Evolutionary conservation across 2,113 vertebrate species (phyloP), one percentile per base, ranked within the genome.

Genomic region (Macaca nemestrina): DNA sequence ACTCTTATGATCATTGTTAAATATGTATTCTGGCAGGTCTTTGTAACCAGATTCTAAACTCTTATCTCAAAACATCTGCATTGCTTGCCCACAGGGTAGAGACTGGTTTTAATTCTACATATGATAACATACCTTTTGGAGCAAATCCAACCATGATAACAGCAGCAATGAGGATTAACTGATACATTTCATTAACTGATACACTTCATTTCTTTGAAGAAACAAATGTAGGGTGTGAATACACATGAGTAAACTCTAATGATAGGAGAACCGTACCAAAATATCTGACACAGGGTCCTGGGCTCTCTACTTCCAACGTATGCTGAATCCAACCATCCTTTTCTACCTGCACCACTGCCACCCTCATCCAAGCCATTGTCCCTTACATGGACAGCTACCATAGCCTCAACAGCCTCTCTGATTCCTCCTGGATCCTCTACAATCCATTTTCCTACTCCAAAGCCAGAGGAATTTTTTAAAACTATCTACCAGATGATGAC

Each of bases 41-140:
- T 93, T 18, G 81, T 32, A 59, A 72, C 48, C n/a, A 92, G 45
- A 64, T 50, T 95, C 67, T 76, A 93, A n/a, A 81, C 61, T 96
- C 43, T 80, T 93, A 88, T 90, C 23, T 87, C 90, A 95, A 72
- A 79, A 82, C 14, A 91, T 35, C 6, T 67, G 32, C 88, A 59
- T n/a, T 48, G 40, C 30, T 73, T 59, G 38, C 11, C 45, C 40
- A 68, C 25, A 38, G 17, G 45, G 45, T 22, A 27, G 45, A 23
- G 38, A 95, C 27, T 82, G 35, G 20, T 73, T 93, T 97, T 96
- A 82, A 88, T 85, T 83, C 76, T 89, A 22, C n/a, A 32, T 30
- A 52, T 61, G 61, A 32, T 64, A 95, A 88, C 48, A 13, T 32
- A 78, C 3, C 35, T 93, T 93, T 83, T 43, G 27, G 76, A 95